Evolutionary conservation across 2,113 vertebrate species (phyloP).

Genomic region (Aepyceros melampus): DNA sequence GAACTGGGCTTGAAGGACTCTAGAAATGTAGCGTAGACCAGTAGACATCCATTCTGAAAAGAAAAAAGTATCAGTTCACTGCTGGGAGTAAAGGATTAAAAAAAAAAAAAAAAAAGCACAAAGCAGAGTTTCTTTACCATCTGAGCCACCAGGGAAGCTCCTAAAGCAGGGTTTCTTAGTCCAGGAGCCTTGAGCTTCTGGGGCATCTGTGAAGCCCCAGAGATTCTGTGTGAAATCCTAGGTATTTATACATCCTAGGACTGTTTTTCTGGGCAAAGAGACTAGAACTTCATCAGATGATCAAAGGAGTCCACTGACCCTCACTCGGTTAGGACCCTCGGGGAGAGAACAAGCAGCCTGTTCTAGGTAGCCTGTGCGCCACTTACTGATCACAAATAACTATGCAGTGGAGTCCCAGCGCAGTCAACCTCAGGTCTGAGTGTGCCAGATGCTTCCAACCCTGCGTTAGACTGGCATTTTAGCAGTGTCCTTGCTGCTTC

Average conservation of each 20-base stretch:
- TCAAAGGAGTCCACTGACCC: neutral
- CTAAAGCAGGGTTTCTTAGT: neutral
- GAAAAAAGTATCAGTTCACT: neutral
- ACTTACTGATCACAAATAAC: neutral
- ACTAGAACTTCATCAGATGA: neutral
- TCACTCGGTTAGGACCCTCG: neutral
- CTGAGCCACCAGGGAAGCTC: neutral
- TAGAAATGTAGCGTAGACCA: neutral
- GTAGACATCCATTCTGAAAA: neutral
- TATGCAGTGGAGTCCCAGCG: neutral
- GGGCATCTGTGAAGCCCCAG: neutral
- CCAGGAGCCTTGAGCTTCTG: neutral
- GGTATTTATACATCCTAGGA: neutral
- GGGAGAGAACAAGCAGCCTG: neutral
- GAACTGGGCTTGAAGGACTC: neutral
- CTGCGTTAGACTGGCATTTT: neutral
- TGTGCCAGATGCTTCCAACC: neutral
- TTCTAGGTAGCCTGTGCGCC: neutral
- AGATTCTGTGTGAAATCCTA: neutral
- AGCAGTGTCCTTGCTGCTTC: neutral
- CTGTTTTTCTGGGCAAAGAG: neutral
- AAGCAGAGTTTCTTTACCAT: neutral
- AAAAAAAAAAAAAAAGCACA: neutral
- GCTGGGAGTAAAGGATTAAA: neutral
- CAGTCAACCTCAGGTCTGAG: neutral